Conservation (phyloP, 1,140 invertebrate genomes). For the Solen grandis region DNA sequence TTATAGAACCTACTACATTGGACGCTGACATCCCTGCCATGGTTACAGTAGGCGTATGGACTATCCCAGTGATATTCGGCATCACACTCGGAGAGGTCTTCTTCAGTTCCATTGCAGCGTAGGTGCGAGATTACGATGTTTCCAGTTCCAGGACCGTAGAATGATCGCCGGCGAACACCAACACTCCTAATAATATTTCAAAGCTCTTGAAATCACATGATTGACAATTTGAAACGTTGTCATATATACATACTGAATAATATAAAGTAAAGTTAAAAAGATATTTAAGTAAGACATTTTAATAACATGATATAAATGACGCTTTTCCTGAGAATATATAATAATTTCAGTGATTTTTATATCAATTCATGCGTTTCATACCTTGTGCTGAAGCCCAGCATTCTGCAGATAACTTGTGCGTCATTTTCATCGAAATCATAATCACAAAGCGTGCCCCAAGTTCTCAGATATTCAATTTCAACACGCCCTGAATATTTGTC, state of each 20-base stretch:
- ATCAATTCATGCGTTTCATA: conserved; percentile 15
- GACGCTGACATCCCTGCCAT: not conserved
- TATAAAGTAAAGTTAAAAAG: not conserved
- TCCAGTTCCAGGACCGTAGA: not conserved
- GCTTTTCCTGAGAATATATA: too few relatives aligned
- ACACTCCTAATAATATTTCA: too few relatives aligned
- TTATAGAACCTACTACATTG: too few relatives aligned
- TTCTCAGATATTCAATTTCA: conserved; percentile 50
- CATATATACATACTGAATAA: not conserved
- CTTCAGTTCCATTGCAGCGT: conserved; percentile 2
- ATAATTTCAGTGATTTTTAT: too few relatives aligned
- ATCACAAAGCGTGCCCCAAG: conserved; percentile 65
- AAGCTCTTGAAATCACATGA: too few relatives aligned
- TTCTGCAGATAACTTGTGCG: conserved; percentile 59
- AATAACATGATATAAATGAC: not conserved
- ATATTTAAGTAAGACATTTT: not conserved
- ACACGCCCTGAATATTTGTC: conserved; percentile 46
- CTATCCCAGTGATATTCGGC: not conserved
- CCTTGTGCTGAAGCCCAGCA: conserved; percentile 44
- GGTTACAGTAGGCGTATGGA: not conserved
- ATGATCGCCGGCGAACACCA: not conserved
- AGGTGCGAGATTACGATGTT: not conserved
- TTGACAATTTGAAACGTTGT: too few relatives aligned
- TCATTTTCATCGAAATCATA: conserved; percentile 47
- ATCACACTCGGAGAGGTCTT: not conserved